phyloP scores from a whole-genome alignment of 64 coral and sea anemone genomes.

The Hydrozoanthus tunicans region DNA sequence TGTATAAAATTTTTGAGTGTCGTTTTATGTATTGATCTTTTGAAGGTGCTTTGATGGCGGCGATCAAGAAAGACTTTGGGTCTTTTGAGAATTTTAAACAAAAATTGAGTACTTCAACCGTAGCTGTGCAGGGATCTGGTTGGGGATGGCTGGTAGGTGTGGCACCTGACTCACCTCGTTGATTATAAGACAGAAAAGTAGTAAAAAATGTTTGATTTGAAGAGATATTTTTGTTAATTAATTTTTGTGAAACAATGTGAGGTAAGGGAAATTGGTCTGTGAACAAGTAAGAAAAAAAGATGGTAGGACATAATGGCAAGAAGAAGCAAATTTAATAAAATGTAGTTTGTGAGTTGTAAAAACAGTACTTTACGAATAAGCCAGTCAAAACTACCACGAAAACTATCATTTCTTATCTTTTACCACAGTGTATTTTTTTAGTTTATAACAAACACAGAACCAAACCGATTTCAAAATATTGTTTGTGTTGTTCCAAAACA shows the following conservation, averaged over 20 bases:
- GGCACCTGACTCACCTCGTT: not conserved
- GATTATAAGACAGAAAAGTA: too few relatives aligned
- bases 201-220: not conserved
- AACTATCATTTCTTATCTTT: too few relatives aligned
- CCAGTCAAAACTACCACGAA: too few relatives aligned
- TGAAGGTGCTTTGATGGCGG: slow-evolving; percentile 90
- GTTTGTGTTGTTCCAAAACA: too few relatives aligned
- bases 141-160: slow-evolving; percentile 97
- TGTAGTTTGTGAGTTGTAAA: too few relatives aligned
- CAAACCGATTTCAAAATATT: too few relatives aligned
- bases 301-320: not conserved
- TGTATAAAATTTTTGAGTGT: not conserved
- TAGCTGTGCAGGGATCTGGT: slow-evolving; percentile 94
- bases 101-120: slow-evolving; percentile 71
- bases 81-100: slow-evolving; percentile 95
- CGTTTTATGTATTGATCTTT: not conserved
- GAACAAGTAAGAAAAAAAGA: not conserved
- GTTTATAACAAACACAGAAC: too few relatives aligned
- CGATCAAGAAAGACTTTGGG: slow-evolving; percentile 95
- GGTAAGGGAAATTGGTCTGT: not conserved
- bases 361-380: too few relatives aligned
- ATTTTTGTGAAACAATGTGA: not conserved
- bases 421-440: too few relatives aligned
- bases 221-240: not conserved
- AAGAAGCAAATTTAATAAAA: not conserved